Percentiles rank a stretch among this genome's conserved stretches.
phyloP scores from a whole-genome alignment of 2,888 invertebrate species.

The Boloria euphrosyne region DNA sequence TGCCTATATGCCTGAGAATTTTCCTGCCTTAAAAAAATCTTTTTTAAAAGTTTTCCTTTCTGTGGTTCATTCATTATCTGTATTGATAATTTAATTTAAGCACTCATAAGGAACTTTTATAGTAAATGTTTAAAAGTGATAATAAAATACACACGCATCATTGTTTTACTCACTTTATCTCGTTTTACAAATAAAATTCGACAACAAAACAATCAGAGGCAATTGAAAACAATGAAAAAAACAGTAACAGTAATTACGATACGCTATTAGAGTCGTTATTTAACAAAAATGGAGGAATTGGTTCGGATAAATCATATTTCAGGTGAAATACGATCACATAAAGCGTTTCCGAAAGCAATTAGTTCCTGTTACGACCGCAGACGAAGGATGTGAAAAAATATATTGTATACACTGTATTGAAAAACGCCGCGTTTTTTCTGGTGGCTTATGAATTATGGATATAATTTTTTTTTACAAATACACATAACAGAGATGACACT shows the following conservation, averaged over 20 bases:
- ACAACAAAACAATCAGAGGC: slow-evolving; percentile 6
- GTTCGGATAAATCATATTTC: slow-evolving; percentile 72
- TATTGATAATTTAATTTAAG: no score
- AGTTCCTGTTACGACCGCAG: slow-evolving; percentile 75
- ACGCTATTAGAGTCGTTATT: slow-evolving; percentile 45
- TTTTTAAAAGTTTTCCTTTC: no score
- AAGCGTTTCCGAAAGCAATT: slow-evolving; percentile 81
- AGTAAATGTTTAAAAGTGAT: no score
- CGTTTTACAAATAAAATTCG: not conserved
- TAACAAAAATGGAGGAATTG: slow-evolving; percentile 55
- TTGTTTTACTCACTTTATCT: not conserved
- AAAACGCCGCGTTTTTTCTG: slow-evolving; percentile 30
- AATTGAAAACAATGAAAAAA: slow-evolving; percentile 30
- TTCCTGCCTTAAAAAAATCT: no score
- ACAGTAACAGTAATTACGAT: slow-evolving; percentile 36
- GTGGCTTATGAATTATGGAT: not conserved
- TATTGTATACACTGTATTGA: slow-evolving; percentile 33
- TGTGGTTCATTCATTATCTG: no score
- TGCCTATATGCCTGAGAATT: no score
- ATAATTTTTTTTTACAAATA: no score
- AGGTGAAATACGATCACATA: slow-evolving; percentile 80
- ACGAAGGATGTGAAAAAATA: slow-evolving; percentile 65
- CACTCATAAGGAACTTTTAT: no score
- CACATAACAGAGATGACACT: no score
- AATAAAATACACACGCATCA: no score